These are phyloP conservation scores for Pelosia muscerda DNA, from an alignment of 2,888 invertebrate genomes.

Conservation along the genomic window DNA sequence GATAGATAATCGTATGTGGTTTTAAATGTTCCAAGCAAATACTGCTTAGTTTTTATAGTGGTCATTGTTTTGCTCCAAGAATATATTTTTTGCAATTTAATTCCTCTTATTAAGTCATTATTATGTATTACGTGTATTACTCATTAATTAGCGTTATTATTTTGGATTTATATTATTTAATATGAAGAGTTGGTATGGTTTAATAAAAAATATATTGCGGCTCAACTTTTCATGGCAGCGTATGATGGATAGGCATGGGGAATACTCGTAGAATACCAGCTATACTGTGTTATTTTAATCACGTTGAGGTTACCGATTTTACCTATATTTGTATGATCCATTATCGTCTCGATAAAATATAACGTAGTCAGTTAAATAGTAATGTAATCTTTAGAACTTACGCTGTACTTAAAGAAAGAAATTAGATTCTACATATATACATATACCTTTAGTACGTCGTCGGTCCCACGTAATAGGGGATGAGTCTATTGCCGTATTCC, in stretches of 20 bases:
- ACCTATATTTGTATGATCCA: no score
- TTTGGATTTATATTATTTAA: conserved; percentile 6
- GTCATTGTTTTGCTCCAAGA: background rate
- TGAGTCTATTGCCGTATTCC: no score
- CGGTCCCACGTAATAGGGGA: no score
- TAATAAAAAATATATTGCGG: conserved; percentile 7
- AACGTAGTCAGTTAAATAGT: no score
- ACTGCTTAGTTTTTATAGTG: background rate
- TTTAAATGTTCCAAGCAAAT: no score
- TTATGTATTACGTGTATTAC: conserved; percentile 30
- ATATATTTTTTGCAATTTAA: background rate
- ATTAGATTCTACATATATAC: no score
- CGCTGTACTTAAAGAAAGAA: no score
- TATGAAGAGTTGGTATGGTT: background rate
- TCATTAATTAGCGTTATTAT: conserved; percentile 41
- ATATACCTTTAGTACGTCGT: no score
- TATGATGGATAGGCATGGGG: conserved; percentile 1
- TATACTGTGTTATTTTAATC: background rate
- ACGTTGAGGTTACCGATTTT: background rate
- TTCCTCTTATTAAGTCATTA: conserved; percentile 6
- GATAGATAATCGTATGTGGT: no score
- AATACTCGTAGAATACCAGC: background rate
- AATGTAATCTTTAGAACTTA: no score
- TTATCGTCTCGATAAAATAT: no score
- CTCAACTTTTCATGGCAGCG: background rate